Conservation (phyloP, 2,797 vertebrate species). For the Bryconaethiops microstoma region DNA sequence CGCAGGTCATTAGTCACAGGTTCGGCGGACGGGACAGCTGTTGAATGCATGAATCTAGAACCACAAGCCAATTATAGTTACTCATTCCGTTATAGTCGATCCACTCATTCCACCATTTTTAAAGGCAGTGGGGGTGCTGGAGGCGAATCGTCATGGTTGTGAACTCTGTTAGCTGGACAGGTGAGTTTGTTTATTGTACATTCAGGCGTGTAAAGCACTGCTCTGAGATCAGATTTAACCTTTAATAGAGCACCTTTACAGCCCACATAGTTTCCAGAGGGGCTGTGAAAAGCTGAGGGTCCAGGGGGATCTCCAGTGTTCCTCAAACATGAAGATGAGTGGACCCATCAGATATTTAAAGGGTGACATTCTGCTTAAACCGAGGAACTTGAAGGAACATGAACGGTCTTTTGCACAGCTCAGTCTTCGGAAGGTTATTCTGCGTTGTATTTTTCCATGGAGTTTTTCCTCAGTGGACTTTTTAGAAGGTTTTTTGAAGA, state of each 20-base stretch:
- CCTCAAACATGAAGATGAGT: neutral
- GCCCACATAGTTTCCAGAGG: neutral
- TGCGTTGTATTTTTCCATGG: too few relatives aligned
- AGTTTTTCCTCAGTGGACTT: too few relatives aligned
- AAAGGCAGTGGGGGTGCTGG: too few relatives aligned
- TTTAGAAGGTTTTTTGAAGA: too few relatives aligned
- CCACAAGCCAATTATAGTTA: neutral
- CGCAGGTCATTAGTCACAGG: slow-evolving; percentile 13
- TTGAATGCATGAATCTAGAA: neutral
- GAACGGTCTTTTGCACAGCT: neutral
- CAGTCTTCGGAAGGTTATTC: too few relatives aligned
- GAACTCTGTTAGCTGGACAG: neutral
- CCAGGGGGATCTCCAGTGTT: neutral
- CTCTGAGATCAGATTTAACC: neutral
- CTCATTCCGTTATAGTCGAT: neutral
- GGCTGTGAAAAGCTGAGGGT: neutral
- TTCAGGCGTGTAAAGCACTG: neutral
- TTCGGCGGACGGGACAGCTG: neutral
- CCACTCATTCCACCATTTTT: neutral
- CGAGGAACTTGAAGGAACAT: neutral
- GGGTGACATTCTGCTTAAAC: slow-evolving; percentile 3
- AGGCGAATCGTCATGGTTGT: neutral
- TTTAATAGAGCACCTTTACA: neutral
- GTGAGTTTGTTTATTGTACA: slow-evolving; percentile 17
- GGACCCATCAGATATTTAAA: neutral